Percentiles rank a stretch among this genome's conserved stretches.
Conservation (phyloP, 1,140 invertebrate species). For the Ephestia elutella region DNA sequence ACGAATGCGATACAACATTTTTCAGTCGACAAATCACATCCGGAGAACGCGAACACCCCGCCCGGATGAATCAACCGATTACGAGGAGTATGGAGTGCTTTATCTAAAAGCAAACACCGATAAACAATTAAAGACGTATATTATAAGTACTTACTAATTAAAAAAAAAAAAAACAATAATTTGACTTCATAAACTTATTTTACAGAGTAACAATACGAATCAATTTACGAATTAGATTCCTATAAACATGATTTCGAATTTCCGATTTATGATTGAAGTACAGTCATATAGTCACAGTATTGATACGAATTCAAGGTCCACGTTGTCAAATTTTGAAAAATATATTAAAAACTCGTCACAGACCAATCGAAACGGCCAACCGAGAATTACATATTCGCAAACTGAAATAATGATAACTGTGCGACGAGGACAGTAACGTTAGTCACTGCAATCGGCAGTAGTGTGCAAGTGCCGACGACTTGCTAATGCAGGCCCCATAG, state of each 20-base stretch:
- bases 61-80: constrained; percentile 58
- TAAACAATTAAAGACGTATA: constrained; percentile 42
- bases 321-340: no score
- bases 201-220: not conserved
- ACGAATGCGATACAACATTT: constrained; percentile 63
- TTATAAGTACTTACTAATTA: no score
- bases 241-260: no score
- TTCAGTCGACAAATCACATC: constrained; percentile 72
- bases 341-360: not conserved
- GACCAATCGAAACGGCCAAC: constrained; percentile 39
- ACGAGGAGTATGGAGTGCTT: constrained; percentile 30
- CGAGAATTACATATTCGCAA: constrained; percentile 51
- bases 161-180: not conserved
- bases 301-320: constrained; percentile 19
- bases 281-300: no score
- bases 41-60: constrained; percentile 52
- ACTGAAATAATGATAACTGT: constrained; percentile 62
- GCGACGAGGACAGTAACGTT: constrained; percentile 48
- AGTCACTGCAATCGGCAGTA: constrained; percentile 46
- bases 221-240: no score
- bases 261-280: no score
- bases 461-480: constrained; percentile 42
- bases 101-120: constrained; percentile 44
- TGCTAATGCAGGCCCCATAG: constrained; percentile 35
- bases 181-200: not conserved